phyloP scores from a whole-genome alignment of 1,140 invertebrate species.

The Varroa destructor region DNA sequence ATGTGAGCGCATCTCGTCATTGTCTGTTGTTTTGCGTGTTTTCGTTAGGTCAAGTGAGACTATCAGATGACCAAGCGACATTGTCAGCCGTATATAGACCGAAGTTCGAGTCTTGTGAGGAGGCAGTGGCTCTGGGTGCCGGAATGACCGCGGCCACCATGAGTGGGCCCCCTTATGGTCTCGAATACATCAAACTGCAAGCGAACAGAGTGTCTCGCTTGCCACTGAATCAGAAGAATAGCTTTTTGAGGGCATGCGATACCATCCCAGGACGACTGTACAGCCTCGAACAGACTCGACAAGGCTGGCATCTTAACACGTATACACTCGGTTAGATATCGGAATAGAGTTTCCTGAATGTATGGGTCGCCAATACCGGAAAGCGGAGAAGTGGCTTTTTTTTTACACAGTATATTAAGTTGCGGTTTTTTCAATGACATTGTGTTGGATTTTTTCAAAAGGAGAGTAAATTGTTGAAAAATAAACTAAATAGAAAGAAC shows the following conservation, averaged over 20 bases:
- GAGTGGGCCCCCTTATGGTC: not conserved
- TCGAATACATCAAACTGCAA: slow-evolving; percentile 10
- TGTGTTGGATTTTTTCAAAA: too few species aligned
- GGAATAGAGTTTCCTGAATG: not conserved
- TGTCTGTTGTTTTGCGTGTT: not conserved
- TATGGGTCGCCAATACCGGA: not conserved
- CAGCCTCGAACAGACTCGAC: not conserved
- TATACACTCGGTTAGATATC: slow-evolving; percentile 3
- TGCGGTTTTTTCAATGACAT: too few species aligned
- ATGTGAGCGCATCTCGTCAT: not conserved
- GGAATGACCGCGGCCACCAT: not conserved
- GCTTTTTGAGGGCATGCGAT: not conserved
- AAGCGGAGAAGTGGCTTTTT: too few species aligned
- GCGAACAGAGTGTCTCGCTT: not conserved
- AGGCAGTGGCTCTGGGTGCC: not conserved
- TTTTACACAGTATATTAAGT: too few species aligned
- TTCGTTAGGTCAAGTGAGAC: not conserved
- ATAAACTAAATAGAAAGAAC: too few species aligned
- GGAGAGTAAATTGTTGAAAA: too few species aligned
- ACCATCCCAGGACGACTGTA: not conserved
- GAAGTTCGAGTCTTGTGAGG: not conserved
- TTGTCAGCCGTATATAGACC: not conserved
- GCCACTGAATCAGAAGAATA: slow-evolving; percentile 3
- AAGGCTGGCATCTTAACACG: slow-evolving; percentile 5
- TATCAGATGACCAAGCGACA: not conserved